Evolutionary conservation across 2,888 invertebrate genomes (phyloP).

Genomic region (Gymnocheta viridis): DNA sequence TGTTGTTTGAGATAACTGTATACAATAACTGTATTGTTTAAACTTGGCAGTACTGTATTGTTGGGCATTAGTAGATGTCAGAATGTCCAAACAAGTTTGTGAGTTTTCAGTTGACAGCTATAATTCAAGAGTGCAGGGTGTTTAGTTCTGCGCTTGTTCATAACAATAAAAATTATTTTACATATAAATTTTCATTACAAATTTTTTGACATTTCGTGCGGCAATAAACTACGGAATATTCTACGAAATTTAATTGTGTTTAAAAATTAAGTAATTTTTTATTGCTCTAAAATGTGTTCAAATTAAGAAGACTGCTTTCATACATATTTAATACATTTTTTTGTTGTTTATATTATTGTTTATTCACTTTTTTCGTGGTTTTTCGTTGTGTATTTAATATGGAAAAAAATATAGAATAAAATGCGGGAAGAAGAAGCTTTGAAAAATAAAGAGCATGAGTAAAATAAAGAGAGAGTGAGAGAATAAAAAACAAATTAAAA

Average conservation of each 20-base stretch:
- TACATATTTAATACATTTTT: constrained; percentile 18
- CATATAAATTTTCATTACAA: constrained; percentile 27
- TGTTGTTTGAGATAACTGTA: not conserved
- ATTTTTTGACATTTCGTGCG: constrained; percentile 42
- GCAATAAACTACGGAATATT: not conserved
- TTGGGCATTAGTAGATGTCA: constrained; percentile 59
- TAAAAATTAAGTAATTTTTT: not conserved
- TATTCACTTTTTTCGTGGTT: constrained; percentile 33
- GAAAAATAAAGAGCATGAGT: constrained; percentile 53
- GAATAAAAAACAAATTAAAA: constrained; percentile 2
- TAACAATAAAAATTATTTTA: constrained; percentile 53
- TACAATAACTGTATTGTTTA: not conserved
- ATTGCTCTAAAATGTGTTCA: constrained; percentile 13
- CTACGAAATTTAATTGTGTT: not conserved
- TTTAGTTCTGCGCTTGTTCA: constrained; percentile 70
- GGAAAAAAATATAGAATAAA: constrained; percentile 38
- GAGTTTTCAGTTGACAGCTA: constrained; percentile 74
- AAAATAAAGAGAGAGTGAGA: constrained; percentile 28
- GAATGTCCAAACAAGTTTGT: constrained; percentile 72
- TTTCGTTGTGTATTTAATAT: constrained; percentile 61
- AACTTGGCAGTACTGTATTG: constrained; percentile 62
- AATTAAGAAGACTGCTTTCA: constrained; percentile 3
- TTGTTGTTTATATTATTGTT: constrained; percentile 45
- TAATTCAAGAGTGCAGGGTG: constrained; percentile 72
- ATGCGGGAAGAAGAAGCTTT: constrained; percentile 35